Evolutionary conservation across 2,113 vertebrate species (phyloP).

Genomic region (Crotophaga sulcirostris): DNA sequence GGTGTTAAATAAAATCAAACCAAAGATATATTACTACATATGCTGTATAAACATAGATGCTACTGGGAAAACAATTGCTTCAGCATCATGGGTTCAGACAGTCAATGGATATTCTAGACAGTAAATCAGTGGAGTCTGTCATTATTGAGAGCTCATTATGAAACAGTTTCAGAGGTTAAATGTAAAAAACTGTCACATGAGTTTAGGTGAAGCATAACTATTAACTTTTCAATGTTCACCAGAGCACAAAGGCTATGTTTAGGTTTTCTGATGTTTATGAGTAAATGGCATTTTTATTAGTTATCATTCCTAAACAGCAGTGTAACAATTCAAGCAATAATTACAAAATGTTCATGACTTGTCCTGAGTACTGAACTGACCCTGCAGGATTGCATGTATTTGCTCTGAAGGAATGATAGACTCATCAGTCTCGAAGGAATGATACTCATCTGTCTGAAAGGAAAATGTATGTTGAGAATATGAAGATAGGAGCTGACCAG

Average conservation of each 20-base stretch:
- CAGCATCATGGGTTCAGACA: conserved; percentile 1
- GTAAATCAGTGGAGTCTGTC: conserved; percentile 1
- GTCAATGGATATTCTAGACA: background rate
- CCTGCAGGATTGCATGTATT: background rate
- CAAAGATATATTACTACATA: background rate
- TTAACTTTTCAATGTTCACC: conserved; percentile 26
- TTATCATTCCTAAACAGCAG: background rate
- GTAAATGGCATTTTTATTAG: background rate
- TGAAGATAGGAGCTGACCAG: background rate
- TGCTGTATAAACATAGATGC: background rate
- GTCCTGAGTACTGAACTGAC: background rate
- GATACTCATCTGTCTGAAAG: background rate
- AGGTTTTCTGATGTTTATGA: background rate
- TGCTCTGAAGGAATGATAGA: background rate
- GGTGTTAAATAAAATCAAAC: conserved; percentile 26
- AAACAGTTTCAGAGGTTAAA: background rate
- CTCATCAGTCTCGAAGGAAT: background rate
- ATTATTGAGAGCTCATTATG: conserved; percentile 9
- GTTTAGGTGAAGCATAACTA: conserved; percentile 13
- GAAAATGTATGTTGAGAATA: background rate
- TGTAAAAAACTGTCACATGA: background rate
- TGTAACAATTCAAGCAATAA: background rate
- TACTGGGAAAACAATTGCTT: background rate
- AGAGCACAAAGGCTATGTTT: conserved; percentile 3
- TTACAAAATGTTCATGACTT: background rate